Evolutionary conservation across 1,140 invertebrate genomes (phyloP).

Genomic region (Drosophila repleta): DNA sequence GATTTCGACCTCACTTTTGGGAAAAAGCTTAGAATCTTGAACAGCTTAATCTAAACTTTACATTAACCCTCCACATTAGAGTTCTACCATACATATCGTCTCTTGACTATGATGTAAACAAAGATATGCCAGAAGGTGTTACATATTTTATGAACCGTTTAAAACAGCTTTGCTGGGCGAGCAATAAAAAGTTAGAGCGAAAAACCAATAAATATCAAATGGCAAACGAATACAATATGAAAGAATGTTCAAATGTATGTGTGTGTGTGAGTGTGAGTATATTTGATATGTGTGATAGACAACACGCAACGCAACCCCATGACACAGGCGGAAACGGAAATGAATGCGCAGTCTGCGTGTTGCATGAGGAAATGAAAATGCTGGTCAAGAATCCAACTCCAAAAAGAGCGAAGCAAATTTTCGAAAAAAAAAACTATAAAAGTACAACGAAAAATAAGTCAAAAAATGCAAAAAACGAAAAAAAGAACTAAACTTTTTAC

Average conservation of each 20-base stretch:
- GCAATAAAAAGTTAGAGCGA: background rate
- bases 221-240: constrained; percentile 52
- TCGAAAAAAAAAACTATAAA: constrained; percentile 1
- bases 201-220: constrained; percentile 36
- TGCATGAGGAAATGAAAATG: constrained; percentile 62
- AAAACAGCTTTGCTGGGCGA: too few relatives aligned
- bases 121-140: background rate
- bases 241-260: constrained; percentile 30
- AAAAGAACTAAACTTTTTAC: constrained; percentile 61
- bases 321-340: constrained; percentile 63
- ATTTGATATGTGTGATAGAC: constrained; percentile 30
- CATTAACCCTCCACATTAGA: too few relatives aligned
- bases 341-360: constrained; percentile 58
- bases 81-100: too few relatives aligned
- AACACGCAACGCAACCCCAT: constrained; percentile 44
- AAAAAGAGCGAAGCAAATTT: constrained; percentile 25
- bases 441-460: background rate
- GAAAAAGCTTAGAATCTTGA: too few relatives aligned
- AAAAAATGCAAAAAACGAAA: constrained; percentile 16
- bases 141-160: background rate
- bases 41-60: too few relatives aligned
- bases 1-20: too few relatives aligned
- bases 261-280: constrained; percentile 3
- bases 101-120: too few relatives aligned
- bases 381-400: constrained; percentile 20